These are phyloP conservation scores for Phacellophora camtschatica DNA, from an alignment of 30 jellyfish, hydroid and myxozoan genomes.

Conservation along the genomic window DNA sequence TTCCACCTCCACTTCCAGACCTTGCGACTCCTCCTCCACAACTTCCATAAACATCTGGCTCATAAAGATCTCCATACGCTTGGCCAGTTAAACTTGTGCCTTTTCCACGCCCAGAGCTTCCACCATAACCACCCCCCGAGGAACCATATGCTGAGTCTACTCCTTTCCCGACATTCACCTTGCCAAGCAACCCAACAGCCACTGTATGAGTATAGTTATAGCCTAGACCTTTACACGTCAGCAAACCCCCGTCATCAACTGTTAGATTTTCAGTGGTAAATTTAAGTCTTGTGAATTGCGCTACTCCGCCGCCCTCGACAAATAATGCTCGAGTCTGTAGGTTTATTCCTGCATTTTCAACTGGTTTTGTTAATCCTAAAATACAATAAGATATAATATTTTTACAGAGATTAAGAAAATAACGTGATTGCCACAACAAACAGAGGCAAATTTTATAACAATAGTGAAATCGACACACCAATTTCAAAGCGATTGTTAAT, in stretches of 20 bases:
- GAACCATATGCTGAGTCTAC: conserved; percentile 15
- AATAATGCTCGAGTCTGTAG: conserved; percentile 31
- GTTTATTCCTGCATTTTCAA: conserved; percentile 9
- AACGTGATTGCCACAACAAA: too few relatives aligned
- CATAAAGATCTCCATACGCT: conserved; percentile 64
- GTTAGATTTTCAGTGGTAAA: conserved; percentile 48
- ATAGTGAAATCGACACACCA: too few relatives aligned
- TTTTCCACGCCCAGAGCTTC: conserved; percentile 62
- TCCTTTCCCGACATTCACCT: conserved; percentile 40
- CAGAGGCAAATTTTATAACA: too few relatives aligned
- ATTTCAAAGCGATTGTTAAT: too few relatives aligned
- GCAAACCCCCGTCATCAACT: conserved; percentile 61
- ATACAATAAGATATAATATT: too few relatives aligned
- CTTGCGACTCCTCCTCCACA: conserved; percentile 65
- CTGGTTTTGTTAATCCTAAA: conserved; percentile 47
- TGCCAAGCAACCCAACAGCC: conserved; percentile 26
- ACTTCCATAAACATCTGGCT: conserved; percentile 55
- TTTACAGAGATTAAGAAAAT: too few relatives aligned
- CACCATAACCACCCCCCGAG: conserved; percentile 70
- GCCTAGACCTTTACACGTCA: conserved; percentile 56
- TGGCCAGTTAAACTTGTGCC: conserved; percentile 30
- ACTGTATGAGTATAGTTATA: conserved; percentile 49
- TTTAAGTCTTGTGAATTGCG: conserved; percentile 35
- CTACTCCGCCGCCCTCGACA: conserved; percentile 61
- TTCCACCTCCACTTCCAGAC: conserved; percentile 74